Conservation (phyloP, 2,113 vertebrate species). For the Microcebus murinus region DNA sequence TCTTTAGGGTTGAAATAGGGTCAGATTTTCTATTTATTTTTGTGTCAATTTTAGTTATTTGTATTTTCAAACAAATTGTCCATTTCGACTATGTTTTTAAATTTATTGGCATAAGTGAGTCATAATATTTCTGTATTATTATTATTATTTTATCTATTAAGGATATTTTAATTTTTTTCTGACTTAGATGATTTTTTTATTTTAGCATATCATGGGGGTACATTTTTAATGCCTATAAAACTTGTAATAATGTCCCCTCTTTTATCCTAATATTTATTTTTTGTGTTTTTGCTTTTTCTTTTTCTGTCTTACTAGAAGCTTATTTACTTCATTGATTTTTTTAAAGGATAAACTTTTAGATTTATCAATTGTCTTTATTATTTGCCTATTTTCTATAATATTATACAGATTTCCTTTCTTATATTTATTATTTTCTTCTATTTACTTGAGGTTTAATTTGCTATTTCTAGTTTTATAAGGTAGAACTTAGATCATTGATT, state of each 20-base stretch:
- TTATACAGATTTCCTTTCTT: background rate
- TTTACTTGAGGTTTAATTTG: background rate
- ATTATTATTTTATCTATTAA: no score
- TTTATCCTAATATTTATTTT: background rate
- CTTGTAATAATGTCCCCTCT: background rate
- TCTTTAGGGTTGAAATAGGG: background rate
- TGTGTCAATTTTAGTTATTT: background rate
- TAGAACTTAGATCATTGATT: background rate
- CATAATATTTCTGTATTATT: background rate
- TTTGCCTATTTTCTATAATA: background rate
- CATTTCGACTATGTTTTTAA: background rate
- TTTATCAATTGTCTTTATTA: background rate
- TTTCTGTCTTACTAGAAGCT: background rate
- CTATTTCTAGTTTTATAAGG: background rate
- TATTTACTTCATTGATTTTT: background rate
- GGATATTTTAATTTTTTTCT: no score
- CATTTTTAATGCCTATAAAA: background rate
- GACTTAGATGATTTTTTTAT: no score
- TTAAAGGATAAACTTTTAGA: background rate
- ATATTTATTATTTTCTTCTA: background rate
- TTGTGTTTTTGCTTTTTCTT: background rate
- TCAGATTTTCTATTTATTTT: background rate
- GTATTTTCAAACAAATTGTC: background rate
- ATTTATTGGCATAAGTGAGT: background rate
- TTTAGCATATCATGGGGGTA: no score